These are phyloP conservation scores for Hypothenemus hampei DNA, from an alignment of 1,140 invertebrate genomes.

Conservation along the genomic window DNA sequence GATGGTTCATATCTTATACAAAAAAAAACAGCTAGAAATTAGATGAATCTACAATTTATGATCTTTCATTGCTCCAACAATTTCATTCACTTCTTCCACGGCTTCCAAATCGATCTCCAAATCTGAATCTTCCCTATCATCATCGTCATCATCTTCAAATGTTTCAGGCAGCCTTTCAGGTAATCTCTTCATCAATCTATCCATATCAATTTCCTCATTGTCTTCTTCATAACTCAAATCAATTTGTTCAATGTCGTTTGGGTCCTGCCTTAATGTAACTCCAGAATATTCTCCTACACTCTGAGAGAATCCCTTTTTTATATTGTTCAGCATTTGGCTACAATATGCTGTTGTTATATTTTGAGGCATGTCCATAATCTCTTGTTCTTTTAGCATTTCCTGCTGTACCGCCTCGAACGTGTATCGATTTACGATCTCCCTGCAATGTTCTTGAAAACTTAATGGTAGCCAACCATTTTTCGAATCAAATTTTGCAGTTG, in stretches of 20 bases:
- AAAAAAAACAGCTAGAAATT: no score
- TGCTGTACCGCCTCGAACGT: constrained; percentile 54
- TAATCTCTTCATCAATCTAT: constrained; percentile 28
- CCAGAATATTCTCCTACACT: constrained; percentile 11
- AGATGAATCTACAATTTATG: no score
- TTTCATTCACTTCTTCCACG: constrained; percentile 38
- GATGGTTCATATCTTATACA: no score
- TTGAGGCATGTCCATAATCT: constrained; percentile 3
- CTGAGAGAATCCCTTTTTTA: constrained; percentile 29
- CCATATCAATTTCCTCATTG: constrained; percentile 22
- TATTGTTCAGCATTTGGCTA: constrained; percentile 33
- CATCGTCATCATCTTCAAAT: constrained; percentile 30
- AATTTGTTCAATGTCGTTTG: constrained; percentile 16
- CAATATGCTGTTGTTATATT: constrained; percentile 23
- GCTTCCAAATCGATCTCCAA: constrained; percentile 39
- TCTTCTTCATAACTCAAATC: constrained; percentile 26
- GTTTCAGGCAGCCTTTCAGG: constrained; percentile 29
- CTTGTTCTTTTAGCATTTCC: constrained; percentile 38
- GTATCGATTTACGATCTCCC: constrained; percentile 62
- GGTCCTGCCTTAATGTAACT: neutral
- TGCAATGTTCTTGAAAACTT: constrained; percentile 60
- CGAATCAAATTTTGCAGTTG: constrained; percentile 61
- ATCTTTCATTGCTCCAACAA: constrained; percentile 26
- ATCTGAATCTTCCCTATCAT: constrained; percentile 32
- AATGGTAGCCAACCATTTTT: constrained; percentile 70